A percentile compares a stretch with the other conserved stretches of the same genome.
Evolutionary conservation across 2,797 vertebrate species (phyloP).

Genomic region (Cyclopterus lumpus): DNA sequence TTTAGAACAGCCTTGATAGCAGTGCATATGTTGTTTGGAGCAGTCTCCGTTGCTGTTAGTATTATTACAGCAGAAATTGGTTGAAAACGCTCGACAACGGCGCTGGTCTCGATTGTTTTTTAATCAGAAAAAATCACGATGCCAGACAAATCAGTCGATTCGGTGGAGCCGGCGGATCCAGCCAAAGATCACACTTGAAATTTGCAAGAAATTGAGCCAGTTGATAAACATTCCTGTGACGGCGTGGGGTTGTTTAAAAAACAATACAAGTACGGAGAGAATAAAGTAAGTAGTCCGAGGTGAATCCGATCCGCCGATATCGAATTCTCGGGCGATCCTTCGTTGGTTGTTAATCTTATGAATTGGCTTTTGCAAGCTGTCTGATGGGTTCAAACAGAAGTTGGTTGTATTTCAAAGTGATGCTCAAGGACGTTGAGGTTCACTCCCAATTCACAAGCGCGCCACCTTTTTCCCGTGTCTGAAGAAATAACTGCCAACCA

Average conservation of each 20-base stretch:
- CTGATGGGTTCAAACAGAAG: conserved; percentile 20
- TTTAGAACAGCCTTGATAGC: no score
- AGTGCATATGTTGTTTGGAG: no score
- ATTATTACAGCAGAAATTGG: no score
- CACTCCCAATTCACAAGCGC: not conserved
- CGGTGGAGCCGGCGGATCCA: not conserved
- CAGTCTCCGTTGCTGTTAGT: no score
- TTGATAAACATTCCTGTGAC: not conserved
- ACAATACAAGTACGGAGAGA: not conserved
- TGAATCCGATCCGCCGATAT: conserved; percentile 28
- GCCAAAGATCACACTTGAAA: not conserved
- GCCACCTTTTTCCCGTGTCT: conserved; percentile 4
- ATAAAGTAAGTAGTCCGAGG: not conserved
- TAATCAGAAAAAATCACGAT: no score
- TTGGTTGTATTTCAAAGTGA: conserved; percentile 12
- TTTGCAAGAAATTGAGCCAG: not conserved
- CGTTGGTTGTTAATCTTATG: conserved; percentile 17
- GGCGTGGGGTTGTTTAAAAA: not conserved
- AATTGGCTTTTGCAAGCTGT: conserved; percentile 12
- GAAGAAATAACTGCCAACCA: conserved; percentile 1
- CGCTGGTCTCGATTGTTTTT: no score
- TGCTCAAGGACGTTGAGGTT: not conserved
- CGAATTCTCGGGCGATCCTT: conserved; percentile 31
- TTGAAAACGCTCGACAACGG: no score
- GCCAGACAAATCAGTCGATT: no score